phyloP scores from a whole-genome alignment of 2,113 vertebrate genomes.

The Macrotus californicus region DNA sequence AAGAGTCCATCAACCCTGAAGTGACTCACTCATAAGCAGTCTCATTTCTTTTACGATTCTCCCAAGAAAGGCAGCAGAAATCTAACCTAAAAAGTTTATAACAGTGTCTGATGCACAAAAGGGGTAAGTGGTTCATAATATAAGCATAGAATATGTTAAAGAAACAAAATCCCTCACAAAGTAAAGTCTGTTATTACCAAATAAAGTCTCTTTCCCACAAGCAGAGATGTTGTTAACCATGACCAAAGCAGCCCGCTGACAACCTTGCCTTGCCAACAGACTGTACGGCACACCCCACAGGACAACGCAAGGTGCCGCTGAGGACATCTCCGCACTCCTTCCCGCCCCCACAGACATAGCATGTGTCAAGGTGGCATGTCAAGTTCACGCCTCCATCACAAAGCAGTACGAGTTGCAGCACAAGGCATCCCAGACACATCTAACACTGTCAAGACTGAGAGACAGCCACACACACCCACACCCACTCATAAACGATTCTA shows the following conservation, averaged over 20 bases:
- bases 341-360: neutral
- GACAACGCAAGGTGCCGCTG: neutral
- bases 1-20: neutral
- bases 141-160: neutral
- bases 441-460: neutral
- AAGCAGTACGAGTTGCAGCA: neutral
- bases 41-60: neutral
- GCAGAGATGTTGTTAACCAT: neutral
- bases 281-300: neutral
- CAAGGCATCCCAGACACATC: neutral
- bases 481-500: neutral
- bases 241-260: neutral
- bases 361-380: neutral
- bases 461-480: neutral
- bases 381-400: neutral
- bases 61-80: neutral
- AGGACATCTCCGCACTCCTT: neutral
- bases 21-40: neutral
- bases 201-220: neutral
- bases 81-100: neutral
- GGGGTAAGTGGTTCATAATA: neutral
- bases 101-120: neutral
- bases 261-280: neutral
- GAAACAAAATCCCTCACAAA: conserved; percentile 6
- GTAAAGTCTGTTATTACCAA: neutral